Evolutionary conservation across 2,797 vertebrate species (phyloP).

Genomic region (Sylvilagus floridanus): DNA sequence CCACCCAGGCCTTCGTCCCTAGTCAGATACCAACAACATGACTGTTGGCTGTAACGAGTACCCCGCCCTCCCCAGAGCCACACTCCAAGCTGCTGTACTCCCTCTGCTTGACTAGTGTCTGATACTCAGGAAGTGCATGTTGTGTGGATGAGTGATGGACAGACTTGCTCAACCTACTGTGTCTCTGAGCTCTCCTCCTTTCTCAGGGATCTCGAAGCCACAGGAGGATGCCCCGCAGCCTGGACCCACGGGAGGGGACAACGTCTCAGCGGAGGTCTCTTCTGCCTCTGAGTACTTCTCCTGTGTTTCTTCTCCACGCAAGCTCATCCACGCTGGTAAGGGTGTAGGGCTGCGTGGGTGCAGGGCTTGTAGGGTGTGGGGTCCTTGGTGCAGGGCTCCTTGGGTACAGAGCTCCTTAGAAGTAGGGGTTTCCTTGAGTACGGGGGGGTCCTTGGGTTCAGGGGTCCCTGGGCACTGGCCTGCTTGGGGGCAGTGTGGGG

Average conservation of each 20-base stretch:
- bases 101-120: background rate
- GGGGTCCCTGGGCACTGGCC: background rate
- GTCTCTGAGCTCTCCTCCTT: constrained; percentile 48
- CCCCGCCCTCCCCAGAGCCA: background rate
- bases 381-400: background rate
- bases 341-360: no score
- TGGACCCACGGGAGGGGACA: background rate
- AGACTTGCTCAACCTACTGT: background rate
- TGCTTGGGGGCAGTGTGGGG: background rate
- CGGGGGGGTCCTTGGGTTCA: background rate
- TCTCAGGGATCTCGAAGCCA: constrained; percentile 70
- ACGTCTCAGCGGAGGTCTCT: constrained; percentile 48
- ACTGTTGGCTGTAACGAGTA: background rate
- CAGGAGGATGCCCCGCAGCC: constrained; percentile 29
- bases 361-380: background rate
- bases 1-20: background rate
- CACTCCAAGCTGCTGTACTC: background rate
- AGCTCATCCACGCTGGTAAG: constrained; percentile 64
- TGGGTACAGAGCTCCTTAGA: background rate
- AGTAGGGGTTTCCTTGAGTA: background rate
- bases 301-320: constrained; percentile 68
- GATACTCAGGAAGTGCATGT: background rate
- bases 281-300: constrained; percentile 76
- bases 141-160: background rate
- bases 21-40: background rate